Evolutionary conservation across 2,888 invertebrate species (phyloP), one percentile per base, ranked within the genome.

Genomic region (Torymus aiolomorphi): DNA sequence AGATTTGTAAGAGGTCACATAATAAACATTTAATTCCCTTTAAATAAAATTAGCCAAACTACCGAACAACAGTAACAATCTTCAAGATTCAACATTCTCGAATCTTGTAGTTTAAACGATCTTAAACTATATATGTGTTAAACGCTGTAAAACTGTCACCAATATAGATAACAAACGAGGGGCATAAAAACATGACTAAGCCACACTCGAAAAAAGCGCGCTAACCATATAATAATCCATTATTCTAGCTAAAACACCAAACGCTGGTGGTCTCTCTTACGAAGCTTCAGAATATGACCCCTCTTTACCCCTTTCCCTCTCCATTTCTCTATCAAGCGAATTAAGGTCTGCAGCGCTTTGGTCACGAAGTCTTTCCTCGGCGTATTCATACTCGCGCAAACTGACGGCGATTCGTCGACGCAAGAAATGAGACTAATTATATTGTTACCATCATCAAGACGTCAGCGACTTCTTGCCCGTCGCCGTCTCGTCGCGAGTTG

Each of bases 361-460:
- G 18, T 18, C 59, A 24, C n/a, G 59, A 14, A 24, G 57, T 11
- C 56, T 61, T 75, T 54, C 67, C 31, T n/a, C 18, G 57, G 4
- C 57, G 18, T 57, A 42, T 57, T 56, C 73, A 56, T 16, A 16
- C 49, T 20, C 62, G 12, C 52, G 51, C 67, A 31, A 57, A 57
- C 49, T 49, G 49, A 66, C 52, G 51, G 52, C 75, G 51, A 67
- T 59, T 54, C 66, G 59, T 56, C 63, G 61, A 66, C 59, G 52
- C 79, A 78, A 74, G 76, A 82, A 72, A 65, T 49, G 59, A 80
- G 59, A 82, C 82, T 84, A 84, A 84, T 84, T 84, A 84, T 81
- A 84, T 84, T 82, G 84, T 84, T 84, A 84, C 80, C 83, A 80
- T 82, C 82, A 83, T 84, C 81, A 83, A 84, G 83, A 83, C 84